Conservation (phyloP, 2,113 vertebrate species). For the Gallinago jamesoni region DNA sequence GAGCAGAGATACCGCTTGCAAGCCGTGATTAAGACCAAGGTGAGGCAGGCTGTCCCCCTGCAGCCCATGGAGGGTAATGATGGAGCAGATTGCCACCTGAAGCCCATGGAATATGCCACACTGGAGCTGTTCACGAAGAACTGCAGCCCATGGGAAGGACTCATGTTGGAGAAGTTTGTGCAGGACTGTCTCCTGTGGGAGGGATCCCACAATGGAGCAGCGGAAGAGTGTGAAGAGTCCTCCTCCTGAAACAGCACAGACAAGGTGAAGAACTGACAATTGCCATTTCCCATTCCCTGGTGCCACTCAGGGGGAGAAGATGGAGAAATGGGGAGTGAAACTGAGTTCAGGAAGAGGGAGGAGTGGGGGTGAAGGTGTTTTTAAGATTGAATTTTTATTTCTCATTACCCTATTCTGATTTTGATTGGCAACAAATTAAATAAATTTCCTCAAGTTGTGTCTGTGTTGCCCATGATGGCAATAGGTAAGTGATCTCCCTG, state of each 20-base stretch:
- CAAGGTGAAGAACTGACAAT: not conserved
- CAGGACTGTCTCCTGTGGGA: not conserved
- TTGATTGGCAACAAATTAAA: not conserved
- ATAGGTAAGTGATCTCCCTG: not conserved
- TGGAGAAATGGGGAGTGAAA: not conserved
- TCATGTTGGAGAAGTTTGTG: not conserved
- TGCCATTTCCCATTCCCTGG: no score
- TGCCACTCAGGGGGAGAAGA: fast-evolving
- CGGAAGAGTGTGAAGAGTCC: not conserved
- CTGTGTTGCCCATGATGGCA: not conserved
- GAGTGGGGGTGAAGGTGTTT: not conserved
- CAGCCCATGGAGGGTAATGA: not conserved
- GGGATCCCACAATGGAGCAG: not conserved
- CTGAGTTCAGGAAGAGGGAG: not conserved
- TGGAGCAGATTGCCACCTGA: not conserved
- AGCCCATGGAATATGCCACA: fast-evolving
- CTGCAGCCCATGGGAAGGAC: not conserved
- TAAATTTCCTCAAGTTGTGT: not conserved
- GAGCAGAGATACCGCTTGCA: not conserved
- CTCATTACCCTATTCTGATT: not conserved
- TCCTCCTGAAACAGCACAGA: not conserved
- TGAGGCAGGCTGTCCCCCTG: not conserved
- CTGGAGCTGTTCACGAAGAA: not conserved
- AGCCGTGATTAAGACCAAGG: fast-evolving
- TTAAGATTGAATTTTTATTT: not conserved